These are phyloP conservation scores for Bilobella aurantiaca DNA, from an alignment of 1,140 invertebrate species.

Conservation along the genomic window DNA sequence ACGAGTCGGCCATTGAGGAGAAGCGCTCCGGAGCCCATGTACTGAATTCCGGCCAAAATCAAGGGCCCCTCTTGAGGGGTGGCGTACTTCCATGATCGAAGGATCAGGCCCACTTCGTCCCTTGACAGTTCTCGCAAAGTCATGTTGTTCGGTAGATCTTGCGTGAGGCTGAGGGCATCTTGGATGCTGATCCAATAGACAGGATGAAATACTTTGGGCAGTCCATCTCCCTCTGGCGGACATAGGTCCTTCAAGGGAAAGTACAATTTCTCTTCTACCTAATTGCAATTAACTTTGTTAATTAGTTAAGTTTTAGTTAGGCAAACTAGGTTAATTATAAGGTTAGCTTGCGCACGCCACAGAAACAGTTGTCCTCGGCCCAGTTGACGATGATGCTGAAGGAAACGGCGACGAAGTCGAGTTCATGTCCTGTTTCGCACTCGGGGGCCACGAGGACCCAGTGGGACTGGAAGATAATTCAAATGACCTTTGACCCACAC, in stretches of 20 bases:
- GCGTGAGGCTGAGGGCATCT: neutral
- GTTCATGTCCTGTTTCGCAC: neutral
- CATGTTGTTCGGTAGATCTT: neutral
- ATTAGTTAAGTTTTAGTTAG: too few species aligned
- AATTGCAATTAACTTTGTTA: too few species aligned
- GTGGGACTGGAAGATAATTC: neutral
- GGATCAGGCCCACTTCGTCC: neutral
- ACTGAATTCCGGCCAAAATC: neutral
- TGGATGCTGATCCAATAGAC: neutral
- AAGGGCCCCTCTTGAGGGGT: neutral
- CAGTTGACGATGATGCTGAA: neutral
- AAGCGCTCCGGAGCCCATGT: neutral
- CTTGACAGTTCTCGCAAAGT: neutral
- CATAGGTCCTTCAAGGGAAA: neutral
- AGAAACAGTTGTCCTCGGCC: neutral
- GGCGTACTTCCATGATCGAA: neutral
- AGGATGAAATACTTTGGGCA: neutral
- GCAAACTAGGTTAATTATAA: too few species aligned
- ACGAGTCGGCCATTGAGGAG: neutral
- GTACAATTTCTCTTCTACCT: neutral
- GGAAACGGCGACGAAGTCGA: neutral
- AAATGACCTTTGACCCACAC: neutral
- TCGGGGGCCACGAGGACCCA: neutral
- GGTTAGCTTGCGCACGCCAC: too few species aligned
- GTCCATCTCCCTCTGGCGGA: neutral